Conservation (phyloP, 2,797 vertebrate species). For the Lacerta agilis region DNA sequence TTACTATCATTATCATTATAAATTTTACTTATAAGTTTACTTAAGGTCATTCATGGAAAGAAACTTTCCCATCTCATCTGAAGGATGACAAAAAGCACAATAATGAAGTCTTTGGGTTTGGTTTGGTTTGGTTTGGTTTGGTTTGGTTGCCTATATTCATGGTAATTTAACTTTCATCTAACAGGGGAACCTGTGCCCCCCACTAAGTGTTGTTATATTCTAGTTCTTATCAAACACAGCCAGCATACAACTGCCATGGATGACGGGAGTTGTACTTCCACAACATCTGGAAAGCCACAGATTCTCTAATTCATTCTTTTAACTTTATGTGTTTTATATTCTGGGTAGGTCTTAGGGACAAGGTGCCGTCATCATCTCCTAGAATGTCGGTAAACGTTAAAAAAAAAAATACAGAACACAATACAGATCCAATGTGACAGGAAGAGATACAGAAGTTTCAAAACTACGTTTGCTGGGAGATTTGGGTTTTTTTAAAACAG, state of each 20-base stretch:
- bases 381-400: background rate
- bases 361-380: background rate
- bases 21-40: background rate
- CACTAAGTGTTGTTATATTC: too few relatives aligned
- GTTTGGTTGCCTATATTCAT: background rate
- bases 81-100: background rate
- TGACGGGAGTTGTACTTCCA: background rate
- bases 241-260: too few relatives aligned
- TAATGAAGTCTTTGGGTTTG: background rate
- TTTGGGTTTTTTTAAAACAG: too few relatives aligned
- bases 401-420: background rate
- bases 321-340: background rate
- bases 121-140: background rate
- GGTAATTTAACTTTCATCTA: background rate
- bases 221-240: too few relatives aligned
- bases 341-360: background rate
- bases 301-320: constrained; percentile 10
- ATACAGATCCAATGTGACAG: background rate
- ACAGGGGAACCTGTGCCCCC: too few relatives aligned
- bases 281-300: background rate
- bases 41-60: background rate
- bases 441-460: background rate
- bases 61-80: background rate
- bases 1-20: too few relatives aligned
- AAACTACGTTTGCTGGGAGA: background rate